Evolutionary conservation across 2,888 invertebrate species (phyloP), one percentile per base, ranked within the genome.

Genomic region (Keiferia lycopersicella): DNA sequence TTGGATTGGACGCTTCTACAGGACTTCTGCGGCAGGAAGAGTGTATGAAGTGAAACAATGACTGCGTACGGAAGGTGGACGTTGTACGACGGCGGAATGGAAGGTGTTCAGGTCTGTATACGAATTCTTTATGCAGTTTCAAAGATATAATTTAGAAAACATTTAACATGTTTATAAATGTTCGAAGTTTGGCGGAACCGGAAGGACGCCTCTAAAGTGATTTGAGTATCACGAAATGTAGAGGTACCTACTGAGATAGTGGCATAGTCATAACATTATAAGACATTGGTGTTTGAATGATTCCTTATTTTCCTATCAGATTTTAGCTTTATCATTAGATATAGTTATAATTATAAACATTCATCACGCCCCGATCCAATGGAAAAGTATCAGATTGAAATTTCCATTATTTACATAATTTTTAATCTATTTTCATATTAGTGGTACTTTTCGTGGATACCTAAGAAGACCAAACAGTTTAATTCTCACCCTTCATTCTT

Each of bases 41-140:
- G 22, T 45, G 26, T 45, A 22, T 30, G 16, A 45, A 48, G 16
- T 61, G 26, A 22, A 66, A 66, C 53, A 69, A 88, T 88, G 87
- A 80, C 83, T 14, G 72, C 82, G 2, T 88, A 85, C 67, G 86
- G 87, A 64, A 80, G 88, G 67, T 89, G 89, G 89, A 86, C 87
- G 2, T 68, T 89, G 65, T 87, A 81, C 64, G 90, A 88, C 67
- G 87, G 85, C 12, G 72, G 78, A 20, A 77, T 89, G 83, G 80
- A 78, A 53, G 82, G 82, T 8, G 83, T 90, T 67, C 86, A 91
- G 91, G 91, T 90, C 67, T 3, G 51, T 62, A 22, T 30, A 30
- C 14, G 26, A 11, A 30, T 26, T 56, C 12, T 30, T 22, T 11
- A 6, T n/a, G 12, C 3, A 56, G 14, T 14, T 61, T 38, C 20